These are phyloP conservation scores for Globodera ellingtonae DNA, from an alignment of 1,140 invertebrate species.

Conservation along the genomic window DNA sequence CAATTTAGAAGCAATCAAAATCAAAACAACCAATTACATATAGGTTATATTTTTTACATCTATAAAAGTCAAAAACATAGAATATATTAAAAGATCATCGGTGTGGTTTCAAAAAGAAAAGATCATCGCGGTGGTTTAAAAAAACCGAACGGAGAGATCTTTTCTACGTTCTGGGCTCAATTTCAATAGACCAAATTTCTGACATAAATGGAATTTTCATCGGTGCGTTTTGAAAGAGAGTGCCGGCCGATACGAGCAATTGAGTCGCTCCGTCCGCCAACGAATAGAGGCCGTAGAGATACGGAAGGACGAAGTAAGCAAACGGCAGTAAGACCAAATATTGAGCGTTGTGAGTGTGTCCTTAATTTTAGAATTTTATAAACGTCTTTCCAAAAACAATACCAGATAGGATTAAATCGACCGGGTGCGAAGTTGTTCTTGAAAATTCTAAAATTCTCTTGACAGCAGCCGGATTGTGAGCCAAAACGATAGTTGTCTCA, in stretches of 20 bases:
- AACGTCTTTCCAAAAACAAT: slow-evolving; percentile 2
- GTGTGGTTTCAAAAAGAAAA: background rate
- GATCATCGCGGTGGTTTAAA: background rate
- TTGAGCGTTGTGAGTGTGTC: slow-evolving; percentile 49
- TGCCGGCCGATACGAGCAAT: slow-evolving; percentile 50
- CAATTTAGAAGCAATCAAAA: background rate
- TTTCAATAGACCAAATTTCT: slow-evolving; percentile 44
- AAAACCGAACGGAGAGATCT: slow-evolving; percentile 7
- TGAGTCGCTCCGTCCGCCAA: slow-evolving; percentile 40
- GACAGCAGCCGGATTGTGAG: slow-evolving; percentile 48
- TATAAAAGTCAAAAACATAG: background rate
- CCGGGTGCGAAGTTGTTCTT: slow-evolving; percentile 8
- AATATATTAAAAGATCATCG: background rate
- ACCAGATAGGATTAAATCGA: slow-evolving; percentile 51
- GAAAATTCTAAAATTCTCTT: slow-evolving; percentile 42
- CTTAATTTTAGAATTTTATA: slow-evolving; percentile 21
- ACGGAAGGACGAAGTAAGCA: slow-evolving; percentile 52
- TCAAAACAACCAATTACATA: background rate
- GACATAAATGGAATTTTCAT: slow-evolving; percentile 54
- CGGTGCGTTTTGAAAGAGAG: slow-evolving; percentile 51
- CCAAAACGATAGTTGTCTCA: slow-evolving; percentile 49
- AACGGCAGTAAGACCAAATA: slow-evolving; percentile 49
- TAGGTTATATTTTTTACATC: background rate
- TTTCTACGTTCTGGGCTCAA: slow-evolving; percentile 10
- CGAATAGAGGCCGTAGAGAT: slow-evolving; percentile 47